Evolutionary conservation across 2,113 vertebrate genomes (phyloP), one percentile per base, ranked within the genome.

Genomic region (Lucifuga dentata): DNA sequence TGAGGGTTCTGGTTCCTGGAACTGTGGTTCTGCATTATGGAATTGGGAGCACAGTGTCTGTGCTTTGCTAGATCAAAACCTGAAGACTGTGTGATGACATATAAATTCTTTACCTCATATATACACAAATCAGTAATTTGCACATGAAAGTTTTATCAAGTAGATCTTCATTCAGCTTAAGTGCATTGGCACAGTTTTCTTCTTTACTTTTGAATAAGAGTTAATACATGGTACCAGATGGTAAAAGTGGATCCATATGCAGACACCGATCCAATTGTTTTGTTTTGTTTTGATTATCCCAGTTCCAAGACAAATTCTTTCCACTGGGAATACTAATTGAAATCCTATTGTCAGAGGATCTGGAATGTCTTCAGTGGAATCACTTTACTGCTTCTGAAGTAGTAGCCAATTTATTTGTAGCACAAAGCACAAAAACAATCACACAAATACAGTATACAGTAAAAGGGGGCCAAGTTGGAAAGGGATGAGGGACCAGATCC

Each of bases 231-330:
- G 26, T 29, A 3, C 26, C 26, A 29, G 26, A 68, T 32, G 23
- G 13, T 33, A 17, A 74, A 73, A 76, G 49, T 80, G 57, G 48
- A 74, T 33, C 74, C 56, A 64, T 56, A 64, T 61, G 61, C 29
- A 36, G 23, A 66, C 23, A 78, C 17, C 40, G 33, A 55, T 51
- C 23, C 24, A 49, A 52, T 29, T 17, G 58, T 62, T 60, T 60
- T 49, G 51, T 67, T 52, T 29, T 17, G 58, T 62, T 60, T 60
- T 49, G 51, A 69, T 52, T 51, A 62, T 68, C 40, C 20, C 23
- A 33, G 17, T 50, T 74, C 55, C 15, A 51, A 51, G 62, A 66
- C 13, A 68, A 59, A 69, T 73, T 68, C 24, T 43, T 61, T 68
- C 51, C 24, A 68, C 2, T 26, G 32, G 4, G 17, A 67, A 44